Evolutionary conservation across 2,113 vertebrate genomes (phyloP).

Genomic region (Ctenomys sociabilis): DNA sequence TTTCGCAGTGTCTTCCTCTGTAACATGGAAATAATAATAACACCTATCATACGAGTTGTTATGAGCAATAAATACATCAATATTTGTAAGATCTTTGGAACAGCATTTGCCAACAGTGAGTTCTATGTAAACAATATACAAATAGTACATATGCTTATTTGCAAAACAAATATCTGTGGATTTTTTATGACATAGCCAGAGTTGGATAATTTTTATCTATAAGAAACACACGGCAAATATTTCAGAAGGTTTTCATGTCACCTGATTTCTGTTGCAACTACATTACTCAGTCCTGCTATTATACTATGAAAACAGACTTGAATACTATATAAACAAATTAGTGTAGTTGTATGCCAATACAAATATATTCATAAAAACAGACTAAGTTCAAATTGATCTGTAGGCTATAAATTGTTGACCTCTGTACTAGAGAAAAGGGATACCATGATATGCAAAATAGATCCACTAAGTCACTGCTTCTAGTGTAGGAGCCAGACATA

Average conservation of each 20-base stretch:
- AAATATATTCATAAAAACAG: neutral
- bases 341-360: neutral
- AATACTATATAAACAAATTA: neutral
- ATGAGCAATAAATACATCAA: slow-evolving; percentile 40
- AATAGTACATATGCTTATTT: neutral
- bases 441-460: slow-evolving; percentile 5
- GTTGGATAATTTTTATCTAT: slow-evolving; percentile 14
- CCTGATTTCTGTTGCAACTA: neutral
- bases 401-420: neutral
- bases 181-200: neutral
- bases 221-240: neutral
- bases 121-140: slow-evolving; percentile 2
- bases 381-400: neutral
- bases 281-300: neutral
- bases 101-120: neutral
- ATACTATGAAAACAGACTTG: neutral
- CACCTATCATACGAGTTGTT: neutral
- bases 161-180: slow-evolving; percentile 31
- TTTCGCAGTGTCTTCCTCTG: slow-evolving; percentile 3
- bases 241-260: neutral
- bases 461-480: neutral
- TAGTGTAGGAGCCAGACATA: neutral
- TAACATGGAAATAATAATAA: slow-evolving; percentile 49
- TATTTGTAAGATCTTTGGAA: slow-evolving; percentile 3
- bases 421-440: neutral